These are phyloP conservation scores for Ligdia adustata DNA, from an alignment of 2,888 invertebrate species.

Conservation along the genomic window DNA sequence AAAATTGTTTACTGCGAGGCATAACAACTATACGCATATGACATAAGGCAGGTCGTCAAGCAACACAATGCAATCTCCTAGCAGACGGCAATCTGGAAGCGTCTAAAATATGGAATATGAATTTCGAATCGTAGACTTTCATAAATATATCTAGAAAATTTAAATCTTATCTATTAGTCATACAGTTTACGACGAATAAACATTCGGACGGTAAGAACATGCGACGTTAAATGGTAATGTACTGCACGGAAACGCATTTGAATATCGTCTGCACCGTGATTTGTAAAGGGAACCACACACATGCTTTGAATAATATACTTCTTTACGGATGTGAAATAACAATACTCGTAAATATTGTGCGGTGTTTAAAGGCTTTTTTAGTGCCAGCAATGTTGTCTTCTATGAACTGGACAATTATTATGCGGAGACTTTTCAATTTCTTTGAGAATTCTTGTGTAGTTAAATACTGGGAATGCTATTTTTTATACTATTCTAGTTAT, in stretches of 20 bases:
- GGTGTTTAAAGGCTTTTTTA: constrained; percentile 14
- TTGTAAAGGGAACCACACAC: constrained; percentile 46
- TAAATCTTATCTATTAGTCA: constrained; percentile 37
- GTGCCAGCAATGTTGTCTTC: constrained; percentile 2
- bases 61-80: neutral
- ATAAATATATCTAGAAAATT: constrained; percentile 21
- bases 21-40: too few species aligned
- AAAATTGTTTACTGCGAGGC: too few species aligned
- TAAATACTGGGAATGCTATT: too few species aligned
- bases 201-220: constrained; percentile 38
- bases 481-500: too few species aligned
- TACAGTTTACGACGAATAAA: constrained; percentile 40
- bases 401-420: constrained; percentile 8
- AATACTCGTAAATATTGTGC: constrained; percentile 23
- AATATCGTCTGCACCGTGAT: constrained; percentile 45
- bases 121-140: constrained; percentile 27
- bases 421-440: neutral
- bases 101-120: constrained; percentile 14
- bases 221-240: constrained; percentile 54
- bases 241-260: constrained; percentile 53
- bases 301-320: constrained; percentile 36
- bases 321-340: constrained; percentile 25
- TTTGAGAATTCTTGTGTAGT: neutral
- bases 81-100: neutral
- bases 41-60: neutral